These are phyloP conservation scores for Cyrtodaria siliqua DNA, from an alignment of 2,888 invertebrate species.

Conservation along the genomic window DNA sequence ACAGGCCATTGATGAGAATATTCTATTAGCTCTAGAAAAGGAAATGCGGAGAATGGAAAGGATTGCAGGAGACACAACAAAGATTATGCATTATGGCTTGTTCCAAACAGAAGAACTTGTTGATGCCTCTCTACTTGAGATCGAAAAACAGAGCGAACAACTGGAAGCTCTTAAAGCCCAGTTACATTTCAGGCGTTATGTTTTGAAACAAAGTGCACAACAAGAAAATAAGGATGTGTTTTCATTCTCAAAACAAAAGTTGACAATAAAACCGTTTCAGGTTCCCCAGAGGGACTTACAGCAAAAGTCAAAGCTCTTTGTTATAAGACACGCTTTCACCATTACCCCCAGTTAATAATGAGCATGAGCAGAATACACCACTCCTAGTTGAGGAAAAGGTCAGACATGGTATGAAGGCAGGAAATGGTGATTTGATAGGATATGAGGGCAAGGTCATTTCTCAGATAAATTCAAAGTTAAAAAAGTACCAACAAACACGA, in stretches of 20 bases:
- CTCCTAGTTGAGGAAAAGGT: slow-evolving; percentile 31
- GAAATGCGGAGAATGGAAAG: slow-evolving; percentile 29
- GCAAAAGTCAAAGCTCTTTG: slow-evolving; percentile 42
- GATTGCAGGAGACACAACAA: slow-evolving; percentile 29
- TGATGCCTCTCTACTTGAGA: too few relatives aligned
- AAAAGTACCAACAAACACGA: too few relatives aligned
- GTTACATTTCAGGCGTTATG: too few relatives aligned
- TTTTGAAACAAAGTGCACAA: too few relatives aligned
- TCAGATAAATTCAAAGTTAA: too few relatives aligned
- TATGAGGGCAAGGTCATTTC: slow-evolving; percentile 48
- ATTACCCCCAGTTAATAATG: not conserved
- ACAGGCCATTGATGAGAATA: slow-evolving; percentile 15
- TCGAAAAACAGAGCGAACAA: too few relatives aligned
- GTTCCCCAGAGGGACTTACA: slow-evolving; percentile 52
- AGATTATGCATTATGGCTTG: slow-evolving; percentile 44
- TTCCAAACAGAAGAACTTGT: too few relatives aligned
- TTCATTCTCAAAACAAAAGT: too few relatives aligned
- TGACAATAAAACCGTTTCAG: too few relatives aligned
- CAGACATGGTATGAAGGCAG: slow-evolving; percentile 28
- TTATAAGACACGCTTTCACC: slow-evolving; percentile 48
- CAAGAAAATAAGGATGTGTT: too few relatives aligned
- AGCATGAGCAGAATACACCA: slow-evolving; percentile 10
- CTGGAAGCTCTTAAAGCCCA: too few relatives aligned
- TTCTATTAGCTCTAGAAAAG: slow-evolving; percentile 1
- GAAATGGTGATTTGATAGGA: slow-evolving; percentile 29